Base-by-base conservation (phyloP, 1,140 invertebrate genomes). In the Drosophila parabipectinata region DNA sequence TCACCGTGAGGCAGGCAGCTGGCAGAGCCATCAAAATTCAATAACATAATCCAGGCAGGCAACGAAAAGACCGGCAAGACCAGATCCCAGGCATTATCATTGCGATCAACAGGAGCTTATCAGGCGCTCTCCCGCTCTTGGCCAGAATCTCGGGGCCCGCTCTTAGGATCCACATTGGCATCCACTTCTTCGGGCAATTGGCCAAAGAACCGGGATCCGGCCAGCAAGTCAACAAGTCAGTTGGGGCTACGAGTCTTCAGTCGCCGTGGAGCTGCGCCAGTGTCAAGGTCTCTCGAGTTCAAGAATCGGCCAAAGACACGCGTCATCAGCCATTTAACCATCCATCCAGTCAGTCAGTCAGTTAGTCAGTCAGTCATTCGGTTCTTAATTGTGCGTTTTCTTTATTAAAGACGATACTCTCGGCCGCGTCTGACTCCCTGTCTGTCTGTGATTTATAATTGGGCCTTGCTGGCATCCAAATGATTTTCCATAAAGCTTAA, bases 241-340 rank as follows among this genome's bases (percentile, higher is more conserved):
- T 73, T 63, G 63, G 28, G 59, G n/a, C 26, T 50, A 51, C 51
- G 67, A 74, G 77, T 21, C 55, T 66, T 82, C 80, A 91, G 91
- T 91, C 79, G 83, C 73, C 74, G 82, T 88, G 85, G 77, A 92
- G 78, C 89, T 81, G 85, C 91, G 72, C 77, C 91, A 91, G 89
- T 92, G 91, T 91, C 91, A 92, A 92, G 91, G 91, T 92, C 91
- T 92, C 81, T 90, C 81, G 90, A 91, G 90, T 90, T 91, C 90
- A 88, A 76, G 51, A 60, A 73, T 60, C 77, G 68, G 69, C 48
- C 58, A 39, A 77, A 71, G 52, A 41, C 66, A 57, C 80, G 80
- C 75, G 72, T 85, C 62, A 69, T 68, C 61, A 62, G 34, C 59
- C 32, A 34, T 3, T 34, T 34, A 34, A 34, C 32, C 32, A 34